These are phyloP conservation scores for Acrocephalus arundinaceus DNA, from an alignment of 2,113 vertebrate species.

Conservation along the genomic window DNA sequence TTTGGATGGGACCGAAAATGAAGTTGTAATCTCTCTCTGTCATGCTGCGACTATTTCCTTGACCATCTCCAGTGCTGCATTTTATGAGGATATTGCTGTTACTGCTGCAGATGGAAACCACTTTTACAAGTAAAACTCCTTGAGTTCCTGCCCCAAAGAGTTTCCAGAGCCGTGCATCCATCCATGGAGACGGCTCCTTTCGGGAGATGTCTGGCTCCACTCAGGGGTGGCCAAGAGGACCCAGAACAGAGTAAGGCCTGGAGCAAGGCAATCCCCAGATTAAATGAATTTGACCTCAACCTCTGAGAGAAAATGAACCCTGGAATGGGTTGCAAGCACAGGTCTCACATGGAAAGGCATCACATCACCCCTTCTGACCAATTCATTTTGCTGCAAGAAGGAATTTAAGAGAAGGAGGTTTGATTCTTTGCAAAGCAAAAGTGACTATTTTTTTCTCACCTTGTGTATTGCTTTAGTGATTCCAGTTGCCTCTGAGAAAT, in stretches of 20 bases:
- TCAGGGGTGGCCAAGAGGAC: neutral
- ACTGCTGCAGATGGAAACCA: slow-evolving; percentile 19
- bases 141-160: neutral
- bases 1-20: slow-evolving; percentile 58
- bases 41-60: slow-evolving; percentile 66
- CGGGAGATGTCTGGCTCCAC: neutral
- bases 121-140: neutral
- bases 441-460: neutral
- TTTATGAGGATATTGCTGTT: slow-evolving; percentile 28
- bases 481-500: neutral
- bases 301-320: neutral
- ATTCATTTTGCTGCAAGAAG: neutral
- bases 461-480: neutral
- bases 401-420: neutral
- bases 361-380: neutral
- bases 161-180: neutral
- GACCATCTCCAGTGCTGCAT: slow-evolving; percentile 56
- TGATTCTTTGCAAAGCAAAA: neutral
- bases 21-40: slow-evolving; percentile 62
- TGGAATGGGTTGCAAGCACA: neutral
- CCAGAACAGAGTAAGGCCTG: neutral
- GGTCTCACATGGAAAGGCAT: neutral
- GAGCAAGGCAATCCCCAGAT: neutral
- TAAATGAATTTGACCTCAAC: neutral
- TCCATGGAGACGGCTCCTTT: neutral